Evolutionary conservation across 2,113 vertebrate species (phyloP).

Genomic region (Brachyhypopomus gauderio): DNA sequence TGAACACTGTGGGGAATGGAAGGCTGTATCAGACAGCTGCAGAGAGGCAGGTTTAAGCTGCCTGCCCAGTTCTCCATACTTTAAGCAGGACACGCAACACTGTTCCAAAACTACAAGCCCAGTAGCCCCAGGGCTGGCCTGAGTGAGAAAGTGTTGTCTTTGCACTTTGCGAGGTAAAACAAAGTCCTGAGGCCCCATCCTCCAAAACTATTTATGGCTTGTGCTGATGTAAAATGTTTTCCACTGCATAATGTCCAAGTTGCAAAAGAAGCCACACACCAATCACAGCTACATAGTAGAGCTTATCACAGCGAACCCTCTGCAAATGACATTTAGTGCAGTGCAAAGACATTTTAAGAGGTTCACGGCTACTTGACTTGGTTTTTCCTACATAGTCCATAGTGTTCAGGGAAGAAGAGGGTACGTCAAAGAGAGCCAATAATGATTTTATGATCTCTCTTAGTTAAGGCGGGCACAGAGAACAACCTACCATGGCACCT

Average conservation of each 20-base stretch:
- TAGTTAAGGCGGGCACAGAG: not conserved
- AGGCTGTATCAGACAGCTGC: not conserved
- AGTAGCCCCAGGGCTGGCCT: not conserved
- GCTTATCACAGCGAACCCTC: not conserved
- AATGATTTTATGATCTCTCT: not conserved
- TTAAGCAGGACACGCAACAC: not conserved
- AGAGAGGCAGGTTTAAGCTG: not conserved
- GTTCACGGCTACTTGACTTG: not conserved
- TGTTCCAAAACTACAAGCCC: not conserved
- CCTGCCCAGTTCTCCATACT: not conserved
- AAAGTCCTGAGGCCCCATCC: not conserved
- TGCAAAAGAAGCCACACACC: not conserved
- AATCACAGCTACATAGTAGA: not conserved
- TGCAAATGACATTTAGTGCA: not conserved
- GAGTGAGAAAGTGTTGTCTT: not conserved
- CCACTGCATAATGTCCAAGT: not conserved
- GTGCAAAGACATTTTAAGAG: not conserved
- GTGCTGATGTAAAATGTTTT: conserved; percentile 24
- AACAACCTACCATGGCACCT: not conserved
- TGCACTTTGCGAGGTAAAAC: not conserved
- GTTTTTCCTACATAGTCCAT: not conserved
- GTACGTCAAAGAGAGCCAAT: not conserved
- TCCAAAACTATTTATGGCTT: conserved; percentile 9
- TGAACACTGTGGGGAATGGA: not conserved
- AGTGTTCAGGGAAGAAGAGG: not conserved